Percentiles rank a stretch among this genome's conserved stretches.
These are phyloP conservation scores for Sebastes hubbsi DNA, from an alignment of 2,797 vertebrate genomes.

Conservation along the genomic window DNA sequence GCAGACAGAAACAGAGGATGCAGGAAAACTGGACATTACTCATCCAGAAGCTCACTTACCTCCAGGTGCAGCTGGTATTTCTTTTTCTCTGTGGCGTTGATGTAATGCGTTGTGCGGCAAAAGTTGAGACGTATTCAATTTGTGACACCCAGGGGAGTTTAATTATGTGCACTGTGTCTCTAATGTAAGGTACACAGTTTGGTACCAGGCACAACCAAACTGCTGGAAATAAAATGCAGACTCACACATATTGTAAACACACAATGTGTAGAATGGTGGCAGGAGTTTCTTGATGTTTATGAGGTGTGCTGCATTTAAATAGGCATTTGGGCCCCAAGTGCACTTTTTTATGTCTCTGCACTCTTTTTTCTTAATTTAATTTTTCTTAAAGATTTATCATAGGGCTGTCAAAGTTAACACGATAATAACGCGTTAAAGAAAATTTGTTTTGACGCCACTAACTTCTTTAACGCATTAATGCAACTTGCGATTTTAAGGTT, in stretches of 20 bases:
- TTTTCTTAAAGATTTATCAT: no score
- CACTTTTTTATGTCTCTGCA: no score
- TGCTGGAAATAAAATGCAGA: no score
- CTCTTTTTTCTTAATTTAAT: fast-evolving
- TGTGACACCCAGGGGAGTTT: neutral
- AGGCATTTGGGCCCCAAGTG: no score
- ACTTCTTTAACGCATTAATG: fast-evolving
- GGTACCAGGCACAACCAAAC: neutral
- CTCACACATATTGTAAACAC: no score
- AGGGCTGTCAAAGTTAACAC: no score
- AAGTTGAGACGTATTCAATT: neutral
- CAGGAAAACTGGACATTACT: neutral
- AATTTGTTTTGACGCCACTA: no score
- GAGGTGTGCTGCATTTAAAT: no score
- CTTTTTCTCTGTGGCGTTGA: neutral
- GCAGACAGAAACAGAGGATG: neutral
- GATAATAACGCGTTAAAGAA: no score
- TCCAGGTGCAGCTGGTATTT: neutral
- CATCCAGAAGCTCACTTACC: neutral
- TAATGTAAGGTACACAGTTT: neutral
- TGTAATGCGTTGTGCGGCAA: neutral
- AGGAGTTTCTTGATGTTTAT: no score
- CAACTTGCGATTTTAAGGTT: no score
- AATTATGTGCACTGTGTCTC: neutral
- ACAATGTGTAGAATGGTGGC: no score